Evolutionary conservation across 2,888 invertebrate species (phyloP), one percentile per base, ranked within the genome.

Genomic region (Pristionchus mayeri): DNA sequence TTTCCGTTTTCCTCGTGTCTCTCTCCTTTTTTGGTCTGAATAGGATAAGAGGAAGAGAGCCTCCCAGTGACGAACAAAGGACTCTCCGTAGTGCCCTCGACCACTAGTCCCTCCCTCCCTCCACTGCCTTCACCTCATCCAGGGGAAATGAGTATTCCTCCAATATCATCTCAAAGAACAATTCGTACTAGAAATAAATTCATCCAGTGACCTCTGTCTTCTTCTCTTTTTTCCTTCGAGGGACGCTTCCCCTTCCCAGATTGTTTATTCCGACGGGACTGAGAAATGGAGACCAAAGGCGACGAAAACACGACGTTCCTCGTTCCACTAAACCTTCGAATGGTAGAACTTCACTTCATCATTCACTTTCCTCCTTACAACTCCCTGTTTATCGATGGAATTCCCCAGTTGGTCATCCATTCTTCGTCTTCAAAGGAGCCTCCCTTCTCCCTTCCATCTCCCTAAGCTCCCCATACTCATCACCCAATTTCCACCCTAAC

Each of bases 371-470:
- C 50, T n/a, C n/a, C n/a, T n/a, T 44, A 11, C 11, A 16, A 21
- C 27, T 50, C 30, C 40, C 27, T 52, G 30, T 27, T 40, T 78
- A 21, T 78, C 50, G 21, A 48, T 78, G 24, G 30, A 50, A 78
- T 78, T 78, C 76, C 76, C 76, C 50, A 30, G 76, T 30, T 30
- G 50, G 76, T 78, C 76, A 78, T 78, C 27, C 50, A 78, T 78
- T 78, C 50, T 50, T 30, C 9, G 18, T 75, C 44, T 24, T 75
- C 75, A 75, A 48, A 75, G 27, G 75, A n/a, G 16, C 18, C 48
- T 52, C 76, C 50, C 27, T 30, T 50, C 50, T 50, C 50, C 11
- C 34, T 9, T 40, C 76, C 76, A 78, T 80, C 80, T 80, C 80
- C 24, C 78, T 52, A 52, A 40, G 37, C 78, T 34, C 80, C 57